These are phyloP conservation scores for Hydrophis major DNA, from an alignment of 2,797 vertebrate species.

Conservation along the genomic window DNA sequence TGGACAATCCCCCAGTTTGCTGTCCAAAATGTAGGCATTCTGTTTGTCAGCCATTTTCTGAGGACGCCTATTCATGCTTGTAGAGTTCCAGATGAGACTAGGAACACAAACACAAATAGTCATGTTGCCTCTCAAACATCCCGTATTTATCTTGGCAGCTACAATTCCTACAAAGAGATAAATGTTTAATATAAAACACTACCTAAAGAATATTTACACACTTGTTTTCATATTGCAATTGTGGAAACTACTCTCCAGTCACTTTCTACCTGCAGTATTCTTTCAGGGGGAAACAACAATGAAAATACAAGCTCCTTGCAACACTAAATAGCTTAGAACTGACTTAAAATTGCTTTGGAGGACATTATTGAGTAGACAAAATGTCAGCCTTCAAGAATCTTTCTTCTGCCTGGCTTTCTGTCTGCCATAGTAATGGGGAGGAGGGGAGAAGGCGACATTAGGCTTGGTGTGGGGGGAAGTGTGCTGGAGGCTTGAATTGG, in stretches of 20 bases:
- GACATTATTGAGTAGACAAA: neutral
- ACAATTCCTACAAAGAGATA: neutral
- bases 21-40: neutral
- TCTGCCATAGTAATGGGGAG: too few species aligned
- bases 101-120: neutral
- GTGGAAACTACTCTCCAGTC: neutral
- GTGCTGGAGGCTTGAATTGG: too few species aligned
- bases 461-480: too few species aligned
- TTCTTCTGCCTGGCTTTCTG: too few species aligned
- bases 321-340: neutral
- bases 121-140: neutral
- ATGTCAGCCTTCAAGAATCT: too few species aligned
- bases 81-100: neutral
- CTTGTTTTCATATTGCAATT: neutral
- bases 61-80: neutral
- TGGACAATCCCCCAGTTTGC: neutral
- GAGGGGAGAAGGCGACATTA: too few species aligned
- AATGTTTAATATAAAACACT: neutral
- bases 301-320: neutral
- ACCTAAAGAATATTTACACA: neutral
- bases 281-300: neutral
- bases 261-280: neutral
- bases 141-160: neutral
- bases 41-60: neutral
- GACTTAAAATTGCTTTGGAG: neutral